Conservation (phyloP, 2,113 vertebrate species). For the Promerops cafer region DNA sequence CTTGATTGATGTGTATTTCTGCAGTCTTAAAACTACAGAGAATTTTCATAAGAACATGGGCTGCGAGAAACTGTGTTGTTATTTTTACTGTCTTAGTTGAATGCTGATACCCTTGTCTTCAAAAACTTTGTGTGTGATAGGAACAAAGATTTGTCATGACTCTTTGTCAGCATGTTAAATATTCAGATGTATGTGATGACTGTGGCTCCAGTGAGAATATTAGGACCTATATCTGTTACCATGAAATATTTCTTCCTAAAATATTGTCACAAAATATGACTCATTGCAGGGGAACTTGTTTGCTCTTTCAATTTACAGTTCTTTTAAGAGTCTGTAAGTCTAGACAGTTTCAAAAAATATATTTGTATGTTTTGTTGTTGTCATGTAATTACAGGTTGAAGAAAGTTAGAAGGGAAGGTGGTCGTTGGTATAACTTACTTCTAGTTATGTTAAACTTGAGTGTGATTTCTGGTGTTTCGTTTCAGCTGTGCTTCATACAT, state of each 20-base stretch:
- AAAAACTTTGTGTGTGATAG: constrained; percentile 35
- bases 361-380: neutral
- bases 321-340: constrained; percentile 2
- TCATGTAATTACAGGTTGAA: neutral
- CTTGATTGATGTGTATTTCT: constrained; percentile 39
- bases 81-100: constrained; percentile 32
- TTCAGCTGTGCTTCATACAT: neutral
- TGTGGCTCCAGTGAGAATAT: neutral
- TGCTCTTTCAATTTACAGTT: neutral
- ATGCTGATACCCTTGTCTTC: neutral
- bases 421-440: neutral
- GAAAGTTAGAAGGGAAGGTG: neutral
- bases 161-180: constrained; percentile 37
- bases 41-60: constrained; percentile 22
- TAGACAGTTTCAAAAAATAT: constrained; percentile 9
- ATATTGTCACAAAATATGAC: neutral
- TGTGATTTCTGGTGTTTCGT: constrained; percentile 2
- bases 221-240: neutral
- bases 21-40: constrained; percentile 49
- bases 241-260: constrained; percentile 16
- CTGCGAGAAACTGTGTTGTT: constrained; percentile 21
- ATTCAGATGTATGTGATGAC: neutral
- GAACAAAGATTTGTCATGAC: constrained; percentile 22
- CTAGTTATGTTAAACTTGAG: neutral
- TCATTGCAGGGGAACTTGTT: neutral